phyloP scores from a whole-genome alignment of 2,888 invertebrate species.

The Sphinx pinastri region DNA sequence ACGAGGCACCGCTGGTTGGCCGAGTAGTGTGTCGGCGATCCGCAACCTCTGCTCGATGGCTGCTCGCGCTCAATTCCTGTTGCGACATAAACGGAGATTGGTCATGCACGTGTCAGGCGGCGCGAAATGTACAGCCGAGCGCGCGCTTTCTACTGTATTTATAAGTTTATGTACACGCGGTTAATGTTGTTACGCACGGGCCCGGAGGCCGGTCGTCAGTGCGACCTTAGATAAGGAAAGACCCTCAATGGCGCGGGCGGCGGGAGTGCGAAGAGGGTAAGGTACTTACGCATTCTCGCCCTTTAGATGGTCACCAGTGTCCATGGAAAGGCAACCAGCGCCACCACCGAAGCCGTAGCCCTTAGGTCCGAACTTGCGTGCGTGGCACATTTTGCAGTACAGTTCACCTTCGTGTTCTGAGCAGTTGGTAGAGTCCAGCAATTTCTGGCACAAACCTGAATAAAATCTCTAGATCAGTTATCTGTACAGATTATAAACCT shows the following conservation, averaged over 20 bases:
- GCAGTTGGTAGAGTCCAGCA: conserved; percentile 99
- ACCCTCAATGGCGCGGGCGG: conserved; percentile 83
- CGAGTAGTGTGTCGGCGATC: conserved; percentile 77
- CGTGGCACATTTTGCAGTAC: conserved; percentile 99
- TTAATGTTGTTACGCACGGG: conserved; percentile 83
- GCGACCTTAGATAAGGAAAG: conserved; percentile 84
- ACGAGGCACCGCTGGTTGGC: conserved; percentile 78
- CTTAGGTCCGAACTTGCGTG: conserved; percentile 98
- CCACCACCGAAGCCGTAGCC: conserved; percentile 99
- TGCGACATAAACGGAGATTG: conserved; percentile 84
- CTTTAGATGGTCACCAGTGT: conserved; percentile 95
- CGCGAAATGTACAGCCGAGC: conserved; percentile 83
- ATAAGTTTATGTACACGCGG: conserved; percentile 83
- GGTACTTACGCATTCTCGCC: conserved; percentile 88
- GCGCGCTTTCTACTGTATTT: conserved; percentile 73
- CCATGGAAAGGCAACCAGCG: conserved; percentile 98
- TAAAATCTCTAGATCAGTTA: neutral
- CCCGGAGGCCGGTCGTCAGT: conserved; percentile 73
- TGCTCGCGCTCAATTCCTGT: conserved; percentile 81
- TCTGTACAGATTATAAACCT: neutral
- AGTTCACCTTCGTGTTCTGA: conserved; percentile 98
- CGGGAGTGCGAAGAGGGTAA: conserved; percentile 67
- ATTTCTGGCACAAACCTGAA: conserved; percentile 97
- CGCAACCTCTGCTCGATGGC: conserved; percentile 76
- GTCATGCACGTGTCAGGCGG: conserved; percentile 83